Evolutionary conservation across 1,140 invertebrate genomes (phyloP), one percentile per base, ranked within the genome.

Genomic region (Bombus superbus): DNA sequence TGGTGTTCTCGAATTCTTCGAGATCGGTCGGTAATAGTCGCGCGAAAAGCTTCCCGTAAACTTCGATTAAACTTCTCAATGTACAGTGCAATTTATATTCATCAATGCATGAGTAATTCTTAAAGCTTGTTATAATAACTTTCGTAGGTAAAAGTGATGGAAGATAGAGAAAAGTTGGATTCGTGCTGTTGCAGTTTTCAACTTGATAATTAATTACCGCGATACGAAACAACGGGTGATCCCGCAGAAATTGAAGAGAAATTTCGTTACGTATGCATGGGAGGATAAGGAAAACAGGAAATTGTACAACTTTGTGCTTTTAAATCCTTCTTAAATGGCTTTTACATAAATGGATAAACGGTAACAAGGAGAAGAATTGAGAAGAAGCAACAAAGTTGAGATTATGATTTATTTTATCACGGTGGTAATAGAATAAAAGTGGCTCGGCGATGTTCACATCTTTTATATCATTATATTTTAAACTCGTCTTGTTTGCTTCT

Each of bases 61-160:
- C 53, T 77, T n/a, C 42, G 73, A 68, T 76, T 64, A 59, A 83
- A 83, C 44, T 74, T 82, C 44, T 35, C 62, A n/a, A 69, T 77
- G 62, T 44, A n/a, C 68, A 10, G 2, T 66, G 44, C 32, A 77
- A 83, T 83, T 83, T 77, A 40, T 76, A 66, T 77, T 76, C 62
- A 75, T 83, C 74, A 68, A 68, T 68, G 73, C 53, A 40, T 32
- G 42, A 66, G 73, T n/a, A 83, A 68, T 66, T 69, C 62, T 40
- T 22, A 35, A 77, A 68, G 62, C 75, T 62, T 62, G 57, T 77
- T 77, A 77, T 62, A 77, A 77, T 77, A 77, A 77, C 53, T 77
- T 83, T 83, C 35, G 59, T 22, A 11, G 11, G 35, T 5, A 62
- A 44, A 73, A 82, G 35, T 44, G 35, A n/a, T 18, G 44, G 15